Base-by-base conservation (phyloP, 2,113 vertebrate genomes). In the Phocoena phocoena region DNA sequence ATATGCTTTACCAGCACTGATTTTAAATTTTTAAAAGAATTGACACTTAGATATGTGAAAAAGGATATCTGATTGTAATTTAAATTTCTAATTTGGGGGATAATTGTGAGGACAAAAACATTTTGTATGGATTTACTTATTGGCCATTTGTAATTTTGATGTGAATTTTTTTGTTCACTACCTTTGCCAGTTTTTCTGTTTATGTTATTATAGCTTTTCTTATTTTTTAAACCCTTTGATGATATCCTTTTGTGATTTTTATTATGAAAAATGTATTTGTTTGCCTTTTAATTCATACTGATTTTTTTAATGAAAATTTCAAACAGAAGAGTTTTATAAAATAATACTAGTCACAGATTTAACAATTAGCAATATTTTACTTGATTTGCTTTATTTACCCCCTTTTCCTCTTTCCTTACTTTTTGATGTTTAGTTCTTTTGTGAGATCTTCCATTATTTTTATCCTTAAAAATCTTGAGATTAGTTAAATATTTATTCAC, bases 361-460 rank as follows among this genome's bases (percentile, higher is more conserved):
- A 76, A 50, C 28, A 86, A 1, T 62, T 63, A 53, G 5, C 14
- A 62, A 4, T 26, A 33, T 90, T 79, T 93, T 83, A 25, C 63
- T 87, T 81, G 5, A 21, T 70, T 97, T 95, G n/a, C 31, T 36
- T 83, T 84, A 31, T 67, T 95, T 38, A 44, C 6, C 8, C 12
- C 1, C 31, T 41, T 68, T n/a, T 21, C 36, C 44, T 50, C 3
- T 74, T 81, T 89, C 13, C 1, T 41, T 65, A 25, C 50, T 77
- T 88, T 79, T 83, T 63, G 9, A 33, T 92, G 3, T 65, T 28
- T 79, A 73, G 6, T 96, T 73, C 36, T 82, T 94, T 87, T 41
- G 5, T 65, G 14, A 90, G 31, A 31, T 73, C 21, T 63, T 93
- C 4, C n/a, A 18, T 91, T 81, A 85, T 81, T 96, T 97, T 97